These are phyloP conservation scores for Marmota monax DNA, from an alignment of 2,113 vertebrate genomes.

Conservation along the genomic window DNA sequence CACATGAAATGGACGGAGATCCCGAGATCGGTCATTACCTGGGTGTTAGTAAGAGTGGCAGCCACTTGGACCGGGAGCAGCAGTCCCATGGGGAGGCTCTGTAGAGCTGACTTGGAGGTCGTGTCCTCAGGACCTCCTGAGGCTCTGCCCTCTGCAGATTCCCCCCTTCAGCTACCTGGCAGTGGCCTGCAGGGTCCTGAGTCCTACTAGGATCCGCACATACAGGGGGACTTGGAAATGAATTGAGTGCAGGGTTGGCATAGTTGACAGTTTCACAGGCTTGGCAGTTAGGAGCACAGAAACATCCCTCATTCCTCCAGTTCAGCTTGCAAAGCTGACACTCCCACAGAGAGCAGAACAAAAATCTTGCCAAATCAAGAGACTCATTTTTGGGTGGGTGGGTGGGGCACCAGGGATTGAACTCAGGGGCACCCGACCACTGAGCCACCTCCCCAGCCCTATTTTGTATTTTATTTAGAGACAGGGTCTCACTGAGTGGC, in stretches of 20 bases:
- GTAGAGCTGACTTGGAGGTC: background rate
- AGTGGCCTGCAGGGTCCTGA: too few species aligned
- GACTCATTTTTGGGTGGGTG: background rate
- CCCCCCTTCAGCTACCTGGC: background rate
- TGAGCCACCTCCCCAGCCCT: too few species aligned
- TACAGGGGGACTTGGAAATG: background rate
- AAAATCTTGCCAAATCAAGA: background rate
- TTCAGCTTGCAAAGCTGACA: background rate
- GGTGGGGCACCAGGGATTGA: too few species aligned
- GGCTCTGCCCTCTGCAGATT: background rate
- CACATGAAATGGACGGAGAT: background rate
- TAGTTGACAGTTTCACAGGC: background rate
- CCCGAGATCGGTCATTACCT: background rate
- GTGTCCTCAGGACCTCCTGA: fast-evolving
- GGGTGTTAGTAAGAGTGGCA: background rate
- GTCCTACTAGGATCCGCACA: background rate
- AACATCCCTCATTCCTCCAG: background rate
- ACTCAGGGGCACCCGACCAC: too few species aligned
- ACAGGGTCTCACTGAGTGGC: too few species aligned
- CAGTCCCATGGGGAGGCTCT: background rate
- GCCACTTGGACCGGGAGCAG: background rate
- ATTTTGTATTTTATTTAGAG: too few species aligned
- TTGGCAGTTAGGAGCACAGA: background rate
- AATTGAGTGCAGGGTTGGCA: background rate
- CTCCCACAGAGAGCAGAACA: background rate